Conservation (phyloP, 2,113 vertebrate genomes). For the Beaufortia kweichowensis region DNA sequence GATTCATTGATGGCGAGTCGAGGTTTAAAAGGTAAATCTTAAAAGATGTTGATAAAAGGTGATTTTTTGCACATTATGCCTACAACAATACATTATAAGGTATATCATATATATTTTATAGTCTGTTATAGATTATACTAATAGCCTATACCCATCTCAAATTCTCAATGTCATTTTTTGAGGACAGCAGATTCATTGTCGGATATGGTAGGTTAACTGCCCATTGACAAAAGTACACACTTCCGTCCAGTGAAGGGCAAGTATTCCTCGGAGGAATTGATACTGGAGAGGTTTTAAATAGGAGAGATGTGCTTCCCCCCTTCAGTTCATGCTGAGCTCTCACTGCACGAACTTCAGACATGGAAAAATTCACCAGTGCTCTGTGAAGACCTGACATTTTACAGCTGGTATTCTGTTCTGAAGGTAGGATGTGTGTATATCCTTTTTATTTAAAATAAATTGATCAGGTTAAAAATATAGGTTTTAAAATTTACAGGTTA, state of each 20-base stretch:
- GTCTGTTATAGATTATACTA: not conserved
- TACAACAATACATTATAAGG: not conserved
- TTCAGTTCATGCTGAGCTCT: constrained; percentile 41
- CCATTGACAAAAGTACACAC: constrained; percentile 29
- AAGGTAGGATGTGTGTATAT: constrained; percentile 38
- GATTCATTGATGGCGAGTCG: constrained; percentile 29
- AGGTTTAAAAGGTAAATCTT: constrained; percentile 36
- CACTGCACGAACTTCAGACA: constrained; percentile 17
- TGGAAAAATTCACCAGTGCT: constrained; percentile 21
- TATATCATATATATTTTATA: not conserved
- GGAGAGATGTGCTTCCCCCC: constrained; percentile 29
- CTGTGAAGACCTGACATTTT: constrained; percentile 16
- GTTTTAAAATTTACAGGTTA: not conserved
- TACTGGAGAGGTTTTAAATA: constrained; percentile 54
- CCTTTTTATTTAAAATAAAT: not conserved
- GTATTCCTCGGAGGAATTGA: constrained; percentile 49
- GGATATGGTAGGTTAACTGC: constrained; percentile 38
- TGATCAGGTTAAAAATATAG: too few relatives aligned
- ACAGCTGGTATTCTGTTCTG: not conserved
- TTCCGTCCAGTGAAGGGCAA: constrained; percentile 45
- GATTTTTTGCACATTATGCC: not conserved
- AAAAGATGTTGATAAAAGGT: constrained; percentile 11
- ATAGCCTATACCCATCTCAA: constrained; percentile 11
- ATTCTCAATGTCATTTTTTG: constrained; percentile 28
- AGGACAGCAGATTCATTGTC: constrained; percentile 2